These are phyloP conservation scores for Clarias magur DNA, from an alignment of 2,113 vertebrate genomes.

Conservation along the genomic window DNA sequence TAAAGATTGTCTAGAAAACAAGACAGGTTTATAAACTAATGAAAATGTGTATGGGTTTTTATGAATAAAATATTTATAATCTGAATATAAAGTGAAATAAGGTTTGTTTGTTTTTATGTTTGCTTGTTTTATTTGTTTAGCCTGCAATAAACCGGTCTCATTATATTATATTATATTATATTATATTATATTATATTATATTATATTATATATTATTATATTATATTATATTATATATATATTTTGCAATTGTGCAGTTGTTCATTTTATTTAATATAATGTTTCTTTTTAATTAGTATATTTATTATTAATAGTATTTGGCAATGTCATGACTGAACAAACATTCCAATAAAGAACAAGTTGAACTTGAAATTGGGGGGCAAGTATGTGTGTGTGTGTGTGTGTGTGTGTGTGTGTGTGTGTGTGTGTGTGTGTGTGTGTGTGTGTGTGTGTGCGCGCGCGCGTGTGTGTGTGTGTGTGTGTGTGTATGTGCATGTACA, in stretches of 20 bases:
- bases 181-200: background rate
- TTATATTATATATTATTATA: background rate
- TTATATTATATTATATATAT: constrained; percentile 4
- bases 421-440: constrained; percentile 31
- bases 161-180: background rate
- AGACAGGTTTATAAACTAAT: background rate
- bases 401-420: constrained; percentile 41
- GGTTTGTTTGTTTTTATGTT: background rate
- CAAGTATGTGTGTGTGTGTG: constrained; percentile 19
- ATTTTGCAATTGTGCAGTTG: background rate
- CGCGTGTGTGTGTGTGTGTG: constrained; percentile 50
- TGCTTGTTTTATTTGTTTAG: background rate
- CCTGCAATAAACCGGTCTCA: background rate
- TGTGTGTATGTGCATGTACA: constrained; percentile 43
- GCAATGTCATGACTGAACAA: background rate
- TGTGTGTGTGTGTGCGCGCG: constrained; percentile 52
- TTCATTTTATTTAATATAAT: background rate
- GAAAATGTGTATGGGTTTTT: background rate
- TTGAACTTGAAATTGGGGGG: constrained; percentile 28
- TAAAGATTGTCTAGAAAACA: background rate
- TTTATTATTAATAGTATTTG: constrained; percentile 5
- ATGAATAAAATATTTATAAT: background rate
- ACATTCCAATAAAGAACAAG: constrained; percentile 13
- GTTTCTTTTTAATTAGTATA: background rate
- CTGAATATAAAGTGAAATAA: background rate